Conservation (phyloP, 2,797 vertebrate genomes). For the Cuculus canorus region DNA sequence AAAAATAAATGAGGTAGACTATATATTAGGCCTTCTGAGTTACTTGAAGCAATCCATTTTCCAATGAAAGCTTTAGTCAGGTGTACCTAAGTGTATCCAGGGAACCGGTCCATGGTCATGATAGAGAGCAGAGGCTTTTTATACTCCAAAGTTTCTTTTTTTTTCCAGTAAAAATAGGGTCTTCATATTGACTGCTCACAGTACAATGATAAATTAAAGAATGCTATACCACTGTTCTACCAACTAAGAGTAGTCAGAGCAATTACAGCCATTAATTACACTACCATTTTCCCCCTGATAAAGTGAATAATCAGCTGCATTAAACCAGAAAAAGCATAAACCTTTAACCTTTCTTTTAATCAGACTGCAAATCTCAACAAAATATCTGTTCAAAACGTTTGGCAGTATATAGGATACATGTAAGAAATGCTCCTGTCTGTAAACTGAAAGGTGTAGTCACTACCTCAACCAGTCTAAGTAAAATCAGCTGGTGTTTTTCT, state of each 20-base stretch:
- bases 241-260: background rate
- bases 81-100: conserved; percentile 37
- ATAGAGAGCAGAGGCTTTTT: conserved; percentile 25
- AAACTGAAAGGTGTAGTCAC: background rate
- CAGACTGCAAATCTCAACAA: background rate
- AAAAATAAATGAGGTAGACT: conserved; percentile 54
- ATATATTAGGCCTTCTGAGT: conserved; percentile 29
- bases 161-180: background rate
- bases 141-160: conserved; percentile 13
- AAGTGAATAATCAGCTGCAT: background rate
- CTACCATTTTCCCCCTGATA: background rate
- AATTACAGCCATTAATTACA: conserved; percentile 19
- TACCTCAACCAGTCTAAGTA: background rate
- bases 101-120: background rate
- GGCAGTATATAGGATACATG: background rate
- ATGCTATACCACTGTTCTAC: background rate
- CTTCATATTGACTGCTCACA: conserved; percentile 5
- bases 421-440: background rate
- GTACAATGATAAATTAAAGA: conserved; percentile 18
- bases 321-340: conserved; percentile 9
- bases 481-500: background rate
- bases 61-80: conserved; percentile 57
- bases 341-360: background rate
- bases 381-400: background rate
- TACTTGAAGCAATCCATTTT: conserved; percentile 59